A percentile compares a stretch with the other conserved stretches of the same genome.
These are phyloP conservation scores for Sinocyclocheilus maitianheensis DNA, from an alignment of 2,113 vertebrate species.

Conservation along the genomic window DNA sequence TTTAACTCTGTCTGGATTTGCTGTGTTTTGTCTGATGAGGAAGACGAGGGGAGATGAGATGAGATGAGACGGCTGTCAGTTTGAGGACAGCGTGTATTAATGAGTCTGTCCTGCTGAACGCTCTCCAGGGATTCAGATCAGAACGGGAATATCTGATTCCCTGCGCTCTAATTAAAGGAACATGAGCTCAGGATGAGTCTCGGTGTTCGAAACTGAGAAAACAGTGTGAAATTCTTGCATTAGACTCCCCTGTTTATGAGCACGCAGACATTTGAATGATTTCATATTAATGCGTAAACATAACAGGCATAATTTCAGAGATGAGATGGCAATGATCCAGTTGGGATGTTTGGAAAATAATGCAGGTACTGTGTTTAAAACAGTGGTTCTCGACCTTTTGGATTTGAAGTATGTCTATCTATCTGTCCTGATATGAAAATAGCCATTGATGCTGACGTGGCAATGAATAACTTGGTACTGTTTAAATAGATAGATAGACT, in stretches of 20 bases:
- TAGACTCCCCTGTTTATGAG: neutral
- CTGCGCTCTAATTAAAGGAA: neutral
- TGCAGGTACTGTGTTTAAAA: too few species aligned
- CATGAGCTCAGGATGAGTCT: conserved; percentile 22
- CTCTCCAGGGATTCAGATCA: conserved; percentile 21
- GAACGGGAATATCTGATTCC: conserved; percentile 18
- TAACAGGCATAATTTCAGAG: neutral
- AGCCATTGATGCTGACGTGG: too few species aligned
- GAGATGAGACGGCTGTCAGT: conserved; percentile 39
- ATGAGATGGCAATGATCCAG: neutral
- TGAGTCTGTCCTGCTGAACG: conserved; percentile 36
- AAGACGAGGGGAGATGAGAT: neutral
- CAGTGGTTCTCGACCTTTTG: too few species aligned
- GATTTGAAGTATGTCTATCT: too few species aligned
- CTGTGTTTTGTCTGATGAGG: conserved; percentile 25
- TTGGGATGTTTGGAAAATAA: too few species aligned
- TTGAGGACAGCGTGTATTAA: conserved; percentile 32
- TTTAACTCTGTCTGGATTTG: conserved; percentile 13
- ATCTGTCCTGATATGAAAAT: too few species aligned
- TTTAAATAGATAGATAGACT: too few species aligned
- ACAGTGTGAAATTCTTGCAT: neutral
- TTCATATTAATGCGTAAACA: neutral
- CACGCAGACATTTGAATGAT: neutral
- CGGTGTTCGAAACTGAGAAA: neutral
- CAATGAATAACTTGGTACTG: too few species aligned